These are phyloP conservation scores for Arctocebus calabarensis DNA, from an alignment of 2,797 vertebrate genomes.

Conservation along the genomic window DNA sequence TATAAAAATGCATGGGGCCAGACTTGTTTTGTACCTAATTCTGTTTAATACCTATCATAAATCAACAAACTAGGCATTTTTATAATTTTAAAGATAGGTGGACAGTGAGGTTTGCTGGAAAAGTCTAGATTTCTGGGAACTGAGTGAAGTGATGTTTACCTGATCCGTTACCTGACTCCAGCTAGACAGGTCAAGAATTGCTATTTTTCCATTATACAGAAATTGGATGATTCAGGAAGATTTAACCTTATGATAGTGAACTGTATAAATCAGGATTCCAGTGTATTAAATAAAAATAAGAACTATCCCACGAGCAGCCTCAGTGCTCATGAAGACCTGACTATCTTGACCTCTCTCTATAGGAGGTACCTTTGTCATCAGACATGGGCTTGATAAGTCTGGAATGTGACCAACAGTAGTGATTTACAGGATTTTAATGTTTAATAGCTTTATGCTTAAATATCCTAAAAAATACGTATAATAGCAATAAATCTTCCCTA, in stretches of 20 bases:
- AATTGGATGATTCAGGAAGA: not conserved
- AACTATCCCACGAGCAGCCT: not conserved
- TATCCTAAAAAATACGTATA: not conserved
- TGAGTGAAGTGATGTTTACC: constrained; percentile 10
- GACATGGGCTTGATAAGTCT: not conserved
- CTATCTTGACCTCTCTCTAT: not conserved
- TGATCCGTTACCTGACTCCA: not conserved
- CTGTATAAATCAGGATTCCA: not conserved
- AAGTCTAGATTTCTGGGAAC: not conserved
- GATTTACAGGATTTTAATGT: not conserved
- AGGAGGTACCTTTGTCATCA: not conserved
- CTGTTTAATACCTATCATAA: not conserved
- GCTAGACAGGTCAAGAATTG: not conserved
- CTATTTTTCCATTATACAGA: not conserved
- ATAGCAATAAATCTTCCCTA: not conserved
- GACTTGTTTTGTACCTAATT: not conserved
- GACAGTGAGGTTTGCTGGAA: not conserved
- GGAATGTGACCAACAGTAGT: not conserved
- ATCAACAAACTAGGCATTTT: not conserved
- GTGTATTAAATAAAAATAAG: constrained; percentile 33
- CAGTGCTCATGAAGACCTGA: not conserved
- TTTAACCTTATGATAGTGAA: not conserved
- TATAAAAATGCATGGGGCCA: not conserved
- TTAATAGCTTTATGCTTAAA: not conserved
- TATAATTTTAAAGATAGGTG: not conserved